A percentile compares a stretch with the other conserved stretches of the same genome.
Conservation (phyloP, 2,888 invertebrate genomes). For the Drosophila putrida region DNA sequence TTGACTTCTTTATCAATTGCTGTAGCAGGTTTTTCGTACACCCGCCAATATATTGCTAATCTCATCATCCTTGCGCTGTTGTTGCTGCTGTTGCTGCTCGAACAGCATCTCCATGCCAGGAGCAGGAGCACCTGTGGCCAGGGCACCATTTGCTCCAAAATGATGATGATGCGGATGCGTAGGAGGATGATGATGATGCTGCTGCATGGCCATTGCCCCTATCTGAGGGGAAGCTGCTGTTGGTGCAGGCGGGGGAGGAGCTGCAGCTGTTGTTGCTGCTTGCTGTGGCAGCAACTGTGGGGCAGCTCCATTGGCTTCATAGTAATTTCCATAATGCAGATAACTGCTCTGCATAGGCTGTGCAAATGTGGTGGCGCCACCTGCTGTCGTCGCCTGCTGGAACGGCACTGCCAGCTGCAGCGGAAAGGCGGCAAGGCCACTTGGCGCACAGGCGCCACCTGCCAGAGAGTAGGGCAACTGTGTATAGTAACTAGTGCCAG, state of each 20-base stretch:
- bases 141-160: constrained; percentile 48
- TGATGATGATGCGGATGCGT: constrained; percentile 44
- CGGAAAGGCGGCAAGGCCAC: constrained; percentile 74
- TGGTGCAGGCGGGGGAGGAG: constrained; percentile 24
- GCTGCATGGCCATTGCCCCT: constrained; percentile 55
- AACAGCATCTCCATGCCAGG: constrained; percentile 71
- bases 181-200: constrained; percentile 37
- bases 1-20: constrained; percentile 86
- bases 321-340: constrained; percentile 79
- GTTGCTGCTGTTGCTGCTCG: constrained; percentile 86
- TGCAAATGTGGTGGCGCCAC: constrained; percentile 42
- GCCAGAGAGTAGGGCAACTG: constrained; percentile 79
- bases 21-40: constrained; percentile 94
- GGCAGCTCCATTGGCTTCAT: constrained; percentile 61
- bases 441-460: constrained; percentile 48
- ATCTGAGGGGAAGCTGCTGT: constrained; percentile 44
- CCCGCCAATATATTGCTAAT: constrained; percentile 96
- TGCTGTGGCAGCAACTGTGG: constrained; percentile 56
- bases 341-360: constrained; percentile 78
- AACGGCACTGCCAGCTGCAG: constrained; percentile 82
- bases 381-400: constrained; percentile 74
- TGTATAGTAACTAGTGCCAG: constrained; percentile 77
- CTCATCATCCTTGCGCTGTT: constrained; percentile 91
- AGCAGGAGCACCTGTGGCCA: constrained; percentile 2
- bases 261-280: constrained; percentile 21